Evolutionary conservation across 1,140 invertebrate species (phyloP).

Genomic region (Drosophila pandora): DNA sequence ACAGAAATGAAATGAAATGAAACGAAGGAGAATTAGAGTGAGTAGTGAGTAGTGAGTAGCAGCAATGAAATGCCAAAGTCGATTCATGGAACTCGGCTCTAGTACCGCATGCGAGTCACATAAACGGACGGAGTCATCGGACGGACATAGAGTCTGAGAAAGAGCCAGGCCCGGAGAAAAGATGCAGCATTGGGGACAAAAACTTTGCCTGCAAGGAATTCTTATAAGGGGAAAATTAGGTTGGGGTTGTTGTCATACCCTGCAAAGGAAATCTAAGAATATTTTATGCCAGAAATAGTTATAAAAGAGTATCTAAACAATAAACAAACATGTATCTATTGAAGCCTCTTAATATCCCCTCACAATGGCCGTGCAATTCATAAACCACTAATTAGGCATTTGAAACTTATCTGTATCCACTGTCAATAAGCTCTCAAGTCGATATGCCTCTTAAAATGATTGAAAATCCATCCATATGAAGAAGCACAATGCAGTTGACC

Average conservation of each 20-base stretch:
- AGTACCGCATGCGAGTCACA: slow-evolving; percentile 58
- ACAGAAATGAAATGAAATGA: slow-evolving; percentile 50
- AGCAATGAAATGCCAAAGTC: slow-evolving; percentile 36
- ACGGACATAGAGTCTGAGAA: slow-evolving; percentile 23
- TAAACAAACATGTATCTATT: not conserved
- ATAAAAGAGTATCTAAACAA: not conserved
- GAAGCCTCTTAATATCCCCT: too few species aligned
- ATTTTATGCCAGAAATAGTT: not conserved
- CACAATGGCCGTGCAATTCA: not conserved
- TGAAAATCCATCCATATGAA: slow-evolving; percentile 48
- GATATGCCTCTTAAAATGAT: slow-evolving; percentile 39
- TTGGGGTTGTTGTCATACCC: not conserved
- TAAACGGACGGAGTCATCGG: slow-evolving; percentile 31
- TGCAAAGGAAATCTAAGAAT: not conserved
- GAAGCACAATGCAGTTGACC: slow-evolving; percentile 55
- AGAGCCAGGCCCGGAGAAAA: not conserved
- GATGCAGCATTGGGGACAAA: slow-evolving; percentile 38
- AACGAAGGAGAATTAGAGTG: slow-evolving; percentile 32
- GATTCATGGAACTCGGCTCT: slow-evolving; percentile 29
- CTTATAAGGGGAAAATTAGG: slow-evolving; percentile 18
- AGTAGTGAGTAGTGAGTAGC: slow-evolving; percentile 6
- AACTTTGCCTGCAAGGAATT: slow-evolving; percentile 34
- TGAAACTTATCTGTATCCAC: slow-evolving; percentile 11
- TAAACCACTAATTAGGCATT: not conserved
- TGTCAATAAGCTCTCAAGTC: slow-evolving; percentile 21